Conservation (phyloP, 2,888 invertebrate species). For the Bursaphelenchus okinawaensis region DNA sequence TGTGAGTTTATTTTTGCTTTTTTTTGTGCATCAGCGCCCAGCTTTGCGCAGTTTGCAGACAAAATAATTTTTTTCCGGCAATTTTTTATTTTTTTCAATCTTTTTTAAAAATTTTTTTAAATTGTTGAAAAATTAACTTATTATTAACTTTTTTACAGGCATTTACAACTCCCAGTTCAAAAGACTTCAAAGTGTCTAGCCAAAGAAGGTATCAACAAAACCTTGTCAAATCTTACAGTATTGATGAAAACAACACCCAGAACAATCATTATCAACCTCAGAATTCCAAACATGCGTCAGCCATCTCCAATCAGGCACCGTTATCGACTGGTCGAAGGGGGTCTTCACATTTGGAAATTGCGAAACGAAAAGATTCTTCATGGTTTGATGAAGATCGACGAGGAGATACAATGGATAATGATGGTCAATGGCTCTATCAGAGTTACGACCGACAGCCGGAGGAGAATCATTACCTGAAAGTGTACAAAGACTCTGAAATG, state of each 20-base stretch:
- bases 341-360: neutral
- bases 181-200: neutral
- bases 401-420: neutral
- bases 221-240: neutral
- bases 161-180: neutral
- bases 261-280: neutral
- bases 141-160: neutral
- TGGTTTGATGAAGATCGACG: conserved; percentile 13
- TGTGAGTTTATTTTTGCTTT: neutral
- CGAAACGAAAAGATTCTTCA: neutral
- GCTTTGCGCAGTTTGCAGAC: too few relatives aligned
- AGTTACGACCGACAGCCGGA: neutral
- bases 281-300: too few relatives aligned
- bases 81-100: neutral
- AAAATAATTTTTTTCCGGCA: too few relatives aligned
- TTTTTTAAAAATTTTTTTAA: too few relatives aligned
- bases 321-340: neutral
- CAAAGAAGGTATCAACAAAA: neutral
- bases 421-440: neutral
- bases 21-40: too few relatives aligned
- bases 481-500: neutral
- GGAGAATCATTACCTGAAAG: neutral
- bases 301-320: too few relatives aligned
- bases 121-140: too few relatives aligned
- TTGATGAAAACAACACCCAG: neutral